A percentile compares a stretch with the other conserved stretches of the same genome.
phyloP scores from a whole-genome alignment of 2,888 invertebrate genomes.

The Abrostola tripartita region DNA sequence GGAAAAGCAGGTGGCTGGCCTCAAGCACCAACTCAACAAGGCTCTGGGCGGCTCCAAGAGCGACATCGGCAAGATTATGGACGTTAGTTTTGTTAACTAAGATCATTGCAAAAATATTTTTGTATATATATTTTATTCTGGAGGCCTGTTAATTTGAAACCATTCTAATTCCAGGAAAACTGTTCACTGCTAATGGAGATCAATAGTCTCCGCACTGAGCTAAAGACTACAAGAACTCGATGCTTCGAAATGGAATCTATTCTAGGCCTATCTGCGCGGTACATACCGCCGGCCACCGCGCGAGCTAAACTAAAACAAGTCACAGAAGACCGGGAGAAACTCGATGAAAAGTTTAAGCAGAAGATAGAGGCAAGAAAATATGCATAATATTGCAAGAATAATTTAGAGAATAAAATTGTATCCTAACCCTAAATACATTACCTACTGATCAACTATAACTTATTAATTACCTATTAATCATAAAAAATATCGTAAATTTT shows the following conservation, averaged over 20 bases:
- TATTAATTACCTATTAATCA: too few species aligned
- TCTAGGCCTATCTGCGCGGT: constrained; percentile 89
- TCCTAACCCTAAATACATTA: too few species aligned
- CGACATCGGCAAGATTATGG: constrained; percentile 90
- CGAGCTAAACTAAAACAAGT: constrained; percentile 90
- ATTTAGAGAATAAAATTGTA: not conserved
- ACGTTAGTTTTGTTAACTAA: constrained; percentile 74
- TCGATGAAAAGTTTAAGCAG: constrained; percentile 87
- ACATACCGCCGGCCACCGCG: constrained; percentile 89
- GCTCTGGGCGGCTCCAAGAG: constrained; percentile 82
- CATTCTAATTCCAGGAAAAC: constrained; percentile 89
- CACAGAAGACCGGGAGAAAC: constrained; percentile 88
- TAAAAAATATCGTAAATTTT: too few species aligned
- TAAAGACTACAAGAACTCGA: constrained; percentile 90
- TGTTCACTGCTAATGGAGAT: constrained; percentile 93
- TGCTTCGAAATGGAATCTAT: constrained; percentile 92
- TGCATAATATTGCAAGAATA: not conserved
- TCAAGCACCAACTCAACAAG: constrained; percentile 75
- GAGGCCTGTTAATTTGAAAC: constrained; percentile 6
- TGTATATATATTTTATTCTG: not conserved
- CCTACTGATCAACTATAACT: too few species aligned
- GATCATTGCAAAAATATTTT: not conserved
- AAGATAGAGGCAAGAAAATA: constrained; percentile 77
- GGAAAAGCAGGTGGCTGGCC: constrained; percentile 88
- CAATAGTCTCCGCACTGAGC: constrained; percentile 91